Evolutionary conservation across 2,888 invertebrate species (phyloP).

Genomic region (Apoderus coryli): DNA sequence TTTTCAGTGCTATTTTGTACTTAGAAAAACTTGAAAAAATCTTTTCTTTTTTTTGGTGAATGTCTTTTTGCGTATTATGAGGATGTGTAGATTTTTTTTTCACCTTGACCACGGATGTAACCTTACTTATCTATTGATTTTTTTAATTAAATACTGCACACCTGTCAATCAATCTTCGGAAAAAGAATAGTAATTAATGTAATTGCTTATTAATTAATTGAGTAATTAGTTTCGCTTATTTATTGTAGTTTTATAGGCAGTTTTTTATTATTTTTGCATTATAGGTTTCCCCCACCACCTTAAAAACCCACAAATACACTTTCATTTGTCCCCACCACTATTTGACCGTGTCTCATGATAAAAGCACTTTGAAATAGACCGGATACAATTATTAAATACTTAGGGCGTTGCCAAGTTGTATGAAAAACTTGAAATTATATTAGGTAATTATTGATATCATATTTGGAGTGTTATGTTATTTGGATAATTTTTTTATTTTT

Average conservation of each 20-base stretch:
- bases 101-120: conserved; percentile 28
- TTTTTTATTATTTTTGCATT: conserved; percentile 27
- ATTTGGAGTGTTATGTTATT: no score
- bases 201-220: conserved; percentile 14
- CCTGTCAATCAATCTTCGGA: conserved; percentile 19
- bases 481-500: conserved; percentile 19
- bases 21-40: conserved; percentile 22
- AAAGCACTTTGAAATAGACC: no score
- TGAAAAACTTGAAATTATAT: no score
- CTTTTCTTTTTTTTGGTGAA: conserved; percentile 22
- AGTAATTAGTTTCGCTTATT: no score
- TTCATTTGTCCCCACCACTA: conserved; percentile 18
- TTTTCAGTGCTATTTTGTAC: conserved; percentile 23
- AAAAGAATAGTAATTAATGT: conserved; percentile 17
- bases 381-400: no score
- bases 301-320: no score
- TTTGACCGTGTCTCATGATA: no score
- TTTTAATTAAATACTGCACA: conserved; percentile 19
- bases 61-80: no score
- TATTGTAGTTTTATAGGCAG: conserved; percentile 21
- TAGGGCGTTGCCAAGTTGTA: no score
- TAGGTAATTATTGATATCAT: no score
- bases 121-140: conserved; percentile 34
- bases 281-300: conserved; percentile 23
- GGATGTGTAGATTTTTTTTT: conserved; percentile 20